A percentile compares a stretch with the other conserved stretches of the same genome.
phyloP scores from a whole-genome alignment of 30 jellyfish, hydroid and myxozoan genomes.

The Hydra vulgaris region DNA sequence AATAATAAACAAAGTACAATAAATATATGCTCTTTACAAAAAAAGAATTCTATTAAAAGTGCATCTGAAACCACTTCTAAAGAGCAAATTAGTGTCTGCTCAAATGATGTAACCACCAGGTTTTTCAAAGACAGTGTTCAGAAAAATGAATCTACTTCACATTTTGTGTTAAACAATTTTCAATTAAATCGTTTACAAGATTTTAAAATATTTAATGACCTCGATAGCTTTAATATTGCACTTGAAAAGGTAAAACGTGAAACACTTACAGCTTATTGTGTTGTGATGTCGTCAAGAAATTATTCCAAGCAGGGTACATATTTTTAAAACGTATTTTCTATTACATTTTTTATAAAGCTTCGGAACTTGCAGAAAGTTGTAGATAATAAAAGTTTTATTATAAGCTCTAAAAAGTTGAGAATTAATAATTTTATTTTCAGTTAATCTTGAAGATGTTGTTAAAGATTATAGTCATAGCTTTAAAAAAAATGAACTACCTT shows the following conservation, averaged over 20 bases:
- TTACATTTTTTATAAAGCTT: neutral
- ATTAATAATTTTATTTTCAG: conserved; percentile 5
- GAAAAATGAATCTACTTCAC: neutral
- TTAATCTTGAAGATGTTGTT: conserved; percentile 14
- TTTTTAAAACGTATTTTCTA: neutral
- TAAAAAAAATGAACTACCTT: conserved; percentile 12
- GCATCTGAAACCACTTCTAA: neutral
- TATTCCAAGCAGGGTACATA: conserved; percentile 11
- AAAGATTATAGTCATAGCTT: neutral
- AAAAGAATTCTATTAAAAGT: too few relatives aligned
- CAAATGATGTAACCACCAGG: neutral
- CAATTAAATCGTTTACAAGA: neutral
- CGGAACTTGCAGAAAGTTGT: neutral
- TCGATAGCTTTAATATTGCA: conserved; percentile 1
- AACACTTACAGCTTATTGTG: conserved; percentile 16
- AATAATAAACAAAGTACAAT: too few relatives aligned
- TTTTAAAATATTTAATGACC: neutral
- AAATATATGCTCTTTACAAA: too few relatives aligned
- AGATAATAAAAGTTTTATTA: neutral
- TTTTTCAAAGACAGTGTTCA: neutral
- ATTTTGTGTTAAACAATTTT: too few relatives aligned
- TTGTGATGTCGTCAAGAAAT: conserved; percentile 5
- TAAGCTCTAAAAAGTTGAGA: too few relatives aligned
- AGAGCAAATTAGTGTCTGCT: neutral
- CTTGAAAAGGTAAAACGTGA: conserved; percentile 8